Conservation (phyloP, 2,113 vertebrate genomes). For the Takifugu bimaculatus region DNA sequence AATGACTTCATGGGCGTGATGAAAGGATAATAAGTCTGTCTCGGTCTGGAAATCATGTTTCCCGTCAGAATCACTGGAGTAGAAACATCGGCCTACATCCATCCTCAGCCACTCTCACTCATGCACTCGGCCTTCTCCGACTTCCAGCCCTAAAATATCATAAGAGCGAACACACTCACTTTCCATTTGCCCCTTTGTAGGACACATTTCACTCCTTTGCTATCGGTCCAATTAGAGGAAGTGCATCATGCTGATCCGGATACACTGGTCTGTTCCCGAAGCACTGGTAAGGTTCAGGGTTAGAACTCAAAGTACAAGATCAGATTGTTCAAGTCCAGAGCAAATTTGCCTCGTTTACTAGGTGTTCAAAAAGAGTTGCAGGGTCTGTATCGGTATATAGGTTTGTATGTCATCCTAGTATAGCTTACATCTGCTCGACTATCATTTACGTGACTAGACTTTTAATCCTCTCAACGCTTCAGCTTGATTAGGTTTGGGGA, state of each 20-base stretch:
- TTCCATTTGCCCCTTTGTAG: constrained; percentile 18
- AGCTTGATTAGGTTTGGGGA: constrained; percentile 5
- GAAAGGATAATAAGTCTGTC: constrained; percentile 44
- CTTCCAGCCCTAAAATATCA: not conserved
- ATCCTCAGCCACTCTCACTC: constrained; percentile 1
- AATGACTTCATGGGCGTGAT: not conserved
- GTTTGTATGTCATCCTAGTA: constrained; percentile 52
- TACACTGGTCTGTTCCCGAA: constrained; percentile 10
- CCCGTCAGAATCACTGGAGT: constrained; percentile 44
- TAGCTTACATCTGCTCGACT: constrained; percentile 9
- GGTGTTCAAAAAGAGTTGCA: not conserved
- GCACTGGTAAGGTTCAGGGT: constrained; percentile 41
- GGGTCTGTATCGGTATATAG: constrained; percentile 32
- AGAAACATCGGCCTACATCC: constrained; percentile 64
- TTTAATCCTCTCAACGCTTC: constrained; percentile 35
- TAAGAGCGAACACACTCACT: not conserved
- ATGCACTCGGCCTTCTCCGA: constrained; percentile 14
- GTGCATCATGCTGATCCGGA: constrained; percentile 1
- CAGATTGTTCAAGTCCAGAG: no score
- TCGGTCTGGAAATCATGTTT: constrained; percentile 29
- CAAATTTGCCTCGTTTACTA: no score
- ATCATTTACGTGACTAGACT: constrained; percentile 45
- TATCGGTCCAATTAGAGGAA: not conserved
- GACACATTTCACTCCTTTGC: constrained; percentile 16
- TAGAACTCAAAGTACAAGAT: constrained; percentile 23